Evolutionary conservation across 1,140 invertebrate genomes (phyloP), one percentile per base, ranked within the genome.

Genomic region (Probaryconus sp.): DNA sequence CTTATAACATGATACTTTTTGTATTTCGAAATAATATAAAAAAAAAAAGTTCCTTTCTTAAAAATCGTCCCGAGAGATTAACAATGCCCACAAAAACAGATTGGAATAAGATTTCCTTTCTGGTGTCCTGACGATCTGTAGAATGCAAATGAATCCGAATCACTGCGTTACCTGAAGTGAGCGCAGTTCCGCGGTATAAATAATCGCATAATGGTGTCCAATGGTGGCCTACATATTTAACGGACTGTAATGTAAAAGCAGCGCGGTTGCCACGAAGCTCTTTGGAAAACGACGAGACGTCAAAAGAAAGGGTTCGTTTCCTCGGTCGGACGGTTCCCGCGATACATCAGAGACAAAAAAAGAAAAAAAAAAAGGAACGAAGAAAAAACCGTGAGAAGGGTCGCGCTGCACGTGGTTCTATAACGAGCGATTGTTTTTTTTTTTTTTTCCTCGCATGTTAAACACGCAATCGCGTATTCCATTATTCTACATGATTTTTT

Each of bases 201-300:
- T 84, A 76, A 83, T n/a, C 79, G 75, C 21, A 37, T 81, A 81
- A 83, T 81, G 65, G 74, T 78, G 79, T 79, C 77, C 74, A 78
- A 82, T 79, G 83, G 83, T 86, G 83, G 78, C 84, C 83, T 83
- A 86, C 64, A 83, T 86, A 81, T 42, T 73, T 78, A 83, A 9
- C 79, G 77, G 65, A 70, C 80, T 80, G 77, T 79, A 79, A 83
- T 81, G 51, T 84, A 84, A 82, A 81, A 81, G 79, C 70, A 82
- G 78, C 76, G 67, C 45, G 68, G 73, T 68, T 58, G 64, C 71
- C 61, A 33, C 60, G 42, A 48, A 55, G 69, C 71, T 63, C 77
- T 82, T 76, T 82, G n/a, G n/a, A n/a, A 51, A 56, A 14, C 30
- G 26, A 13, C 33, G 63, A 61, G 13, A 17, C 18, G 55, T 65